Conservation (phyloP, 2,113 vertebrate genomes). For the Ascaphus truei region DNA sequence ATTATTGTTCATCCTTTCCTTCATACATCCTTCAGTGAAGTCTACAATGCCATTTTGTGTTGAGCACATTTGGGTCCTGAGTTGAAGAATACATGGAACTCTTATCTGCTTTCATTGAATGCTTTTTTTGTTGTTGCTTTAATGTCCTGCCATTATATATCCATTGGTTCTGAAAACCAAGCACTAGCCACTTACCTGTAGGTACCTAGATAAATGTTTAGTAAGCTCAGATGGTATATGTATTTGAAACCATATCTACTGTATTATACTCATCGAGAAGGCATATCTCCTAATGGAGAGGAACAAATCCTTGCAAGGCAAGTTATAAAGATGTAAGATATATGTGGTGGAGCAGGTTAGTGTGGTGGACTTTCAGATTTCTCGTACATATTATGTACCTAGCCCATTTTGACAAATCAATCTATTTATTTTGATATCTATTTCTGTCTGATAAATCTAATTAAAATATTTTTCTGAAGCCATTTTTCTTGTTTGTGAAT, state of each 20-base stretch:
- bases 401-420: conserved; percentile 44
- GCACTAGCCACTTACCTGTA: not conserved
- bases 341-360: not conserved
- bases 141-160: not conserved
- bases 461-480: conserved; percentile 48
- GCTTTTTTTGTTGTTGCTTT: not conserved
- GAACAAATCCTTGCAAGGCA: conserved; percentile 34
- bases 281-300: conserved; percentile 26
- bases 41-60: not conserved
- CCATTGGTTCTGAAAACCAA: not conserved
- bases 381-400: conserved; percentile 39
- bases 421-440: conserved; percentile 61
- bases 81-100: not conserved
- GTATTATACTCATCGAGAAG: conserved; percentile 39
- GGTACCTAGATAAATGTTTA: not conserved
- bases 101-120: too few relatives aligned
- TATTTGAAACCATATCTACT: conserved; percentile 44
- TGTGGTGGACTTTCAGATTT: conserved; percentile 43
- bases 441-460: conserved; percentile 43
- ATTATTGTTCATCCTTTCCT: too few relatives aligned
- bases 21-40: not conserved
- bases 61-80: not conserved
- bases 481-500: not conserved
- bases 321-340: not conserved
- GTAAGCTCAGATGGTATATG: conserved; percentile 30